Conservation (phyloP, 37 sponge, comb jelly and placozoan genomes). For the Tethya wilhelma region DNA sequence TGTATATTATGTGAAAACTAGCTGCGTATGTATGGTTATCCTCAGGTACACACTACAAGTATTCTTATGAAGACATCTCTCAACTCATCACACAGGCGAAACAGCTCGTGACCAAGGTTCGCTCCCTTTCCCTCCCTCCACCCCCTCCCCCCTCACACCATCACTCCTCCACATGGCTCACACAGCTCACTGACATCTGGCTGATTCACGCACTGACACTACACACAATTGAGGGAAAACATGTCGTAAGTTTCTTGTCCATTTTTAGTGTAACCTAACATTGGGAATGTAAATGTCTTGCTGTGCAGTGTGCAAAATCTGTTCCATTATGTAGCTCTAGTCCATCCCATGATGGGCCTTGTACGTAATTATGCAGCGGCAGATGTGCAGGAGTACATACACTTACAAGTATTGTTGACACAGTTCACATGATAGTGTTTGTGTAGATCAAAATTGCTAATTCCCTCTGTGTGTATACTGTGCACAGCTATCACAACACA, state of each 20-base stretch:
- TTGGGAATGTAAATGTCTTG: background rate
- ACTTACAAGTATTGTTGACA: no score
- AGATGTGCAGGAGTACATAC: no score
- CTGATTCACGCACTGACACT: conserved; percentile 63
- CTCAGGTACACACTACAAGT: conserved; percentile 76
- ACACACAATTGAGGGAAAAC: conserved; percentile 27
- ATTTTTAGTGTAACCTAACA: background rate
- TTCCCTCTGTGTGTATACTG: no score
- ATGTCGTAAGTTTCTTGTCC: conserved; percentile 47
- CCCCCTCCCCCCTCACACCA: conserved; percentile 26
- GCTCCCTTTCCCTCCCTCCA: background rate
- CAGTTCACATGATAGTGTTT: no score
- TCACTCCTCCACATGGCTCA: conserved; percentile 36
- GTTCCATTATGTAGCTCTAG: no score
- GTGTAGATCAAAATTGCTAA: no score
- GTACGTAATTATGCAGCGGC: no score
- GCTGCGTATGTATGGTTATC: background rate
- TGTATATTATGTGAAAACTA: background rate
- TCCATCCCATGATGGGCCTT: no score
- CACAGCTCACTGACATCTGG: conserved; percentile 61
- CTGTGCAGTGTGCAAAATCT: background rate
- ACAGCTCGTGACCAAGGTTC: conserved; percentile 3
- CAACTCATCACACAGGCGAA: conserved; percentile 39
- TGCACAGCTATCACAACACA: no score
- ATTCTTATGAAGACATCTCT: conserved; percentile 40